These are phyloP conservation scores for Nemapogon koenigi DNA, from an alignment of 2,888 invertebrate species.

Conservation along the genomic window DNA sequence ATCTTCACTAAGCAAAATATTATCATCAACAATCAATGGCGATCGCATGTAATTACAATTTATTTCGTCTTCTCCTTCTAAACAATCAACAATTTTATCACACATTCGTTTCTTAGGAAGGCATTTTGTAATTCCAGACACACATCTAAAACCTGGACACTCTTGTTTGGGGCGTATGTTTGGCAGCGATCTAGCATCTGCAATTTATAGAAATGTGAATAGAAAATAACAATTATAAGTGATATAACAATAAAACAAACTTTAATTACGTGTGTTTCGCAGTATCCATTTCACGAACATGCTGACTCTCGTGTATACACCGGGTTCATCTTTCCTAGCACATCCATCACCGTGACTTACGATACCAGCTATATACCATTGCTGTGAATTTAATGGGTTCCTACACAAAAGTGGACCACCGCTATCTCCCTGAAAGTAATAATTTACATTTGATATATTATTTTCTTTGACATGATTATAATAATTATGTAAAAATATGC, in stretches of 20 bases:
- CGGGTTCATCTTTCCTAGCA: slow-evolving; percentile 78
- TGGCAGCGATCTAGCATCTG: slow-evolving; percentile 54
- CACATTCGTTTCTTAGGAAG: slow-evolving; percentile 71
- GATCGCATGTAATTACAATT: slow-evolving; percentile 56
- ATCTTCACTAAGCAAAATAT: slow-evolving; percentile 3
- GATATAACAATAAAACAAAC: neutral
- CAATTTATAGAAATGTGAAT: slow-evolving; percentile 18
- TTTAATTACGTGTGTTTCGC: slow-evolving; percentile 7
- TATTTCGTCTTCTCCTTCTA: slow-evolving; percentile 82
- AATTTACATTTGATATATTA: neutral
- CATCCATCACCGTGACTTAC: slow-evolving; percentile 91
- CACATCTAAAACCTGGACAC: slow-evolving; percentile 79
- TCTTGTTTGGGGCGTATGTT: slow-evolving; percentile 57
- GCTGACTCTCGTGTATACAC: slow-evolving; percentile 82
- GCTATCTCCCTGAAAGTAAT: slow-evolving; percentile 70
- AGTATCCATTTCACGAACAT: slow-evolving; percentile 78
- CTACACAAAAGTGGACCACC: slow-evolving; percentile 86
- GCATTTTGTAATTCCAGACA: slow-evolving; percentile 71
- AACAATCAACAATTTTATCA: slow-evolving; percentile 76
- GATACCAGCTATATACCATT: slow-evolving; percentile 84
- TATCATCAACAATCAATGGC: neutral
- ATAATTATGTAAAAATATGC: neutral
- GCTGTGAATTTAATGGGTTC: slow-evolving; percentile 68
- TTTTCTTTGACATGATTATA: neutral
- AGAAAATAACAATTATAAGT: slow-evolving; percentile 5